Evolutionary conservation across 2,113 vertebrate species (phyloP), one percentile per base, ranked within the genome.

Genomic region (Saguinus imperator): DNA sequence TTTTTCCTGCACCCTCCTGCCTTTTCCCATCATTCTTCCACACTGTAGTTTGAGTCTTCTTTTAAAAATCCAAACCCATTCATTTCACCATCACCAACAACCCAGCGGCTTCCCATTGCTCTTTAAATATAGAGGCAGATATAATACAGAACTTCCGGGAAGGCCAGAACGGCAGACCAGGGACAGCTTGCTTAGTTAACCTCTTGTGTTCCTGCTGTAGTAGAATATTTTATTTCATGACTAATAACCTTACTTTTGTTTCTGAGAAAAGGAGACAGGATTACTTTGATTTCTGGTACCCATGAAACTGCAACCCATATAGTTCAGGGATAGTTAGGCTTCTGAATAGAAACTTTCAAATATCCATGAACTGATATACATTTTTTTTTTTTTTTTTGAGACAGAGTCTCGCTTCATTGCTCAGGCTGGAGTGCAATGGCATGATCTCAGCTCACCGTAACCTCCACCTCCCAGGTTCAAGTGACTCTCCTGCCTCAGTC

Each of bases 341-440:
- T 84, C 66, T 80, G 9, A 87, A 82, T 14, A 89, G 50, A 96
- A 94, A 92, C 55, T 85, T 92, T 37, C 35, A 76, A 87, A 77
- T 37, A 86, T 40, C 50, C 25, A 72, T 52, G 18, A 83, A 77
- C 21, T 52, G 52, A 45, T 61, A 82, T 0, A 35, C 18, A 7
- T 73, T 83, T 68, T 64, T 11, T 77, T 52, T 50, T 52, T 16
- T 52, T 50, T 52, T 52, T 52, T 17, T 52, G 16, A 52, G 52
- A 52, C 50, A 52, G 52, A 52, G 52, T 52, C 52, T 52, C 16
- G 4, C 52, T 52, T 52, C 52, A 52, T 52, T 52, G 52, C 52
- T 52, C 16, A 52, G 52, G 52, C 16, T 52, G 52, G 16, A 52
- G 52, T 52, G 52, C 16, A 52, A 52, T 52, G 52, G 52, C 52